Percentiles rank a stretch among this genome's conserved stretches.
Evolutionary conservation across 1,140 invertebrate genomes (phyloP).

Genomic region (Eupristina koningsbergeri): DNA sequence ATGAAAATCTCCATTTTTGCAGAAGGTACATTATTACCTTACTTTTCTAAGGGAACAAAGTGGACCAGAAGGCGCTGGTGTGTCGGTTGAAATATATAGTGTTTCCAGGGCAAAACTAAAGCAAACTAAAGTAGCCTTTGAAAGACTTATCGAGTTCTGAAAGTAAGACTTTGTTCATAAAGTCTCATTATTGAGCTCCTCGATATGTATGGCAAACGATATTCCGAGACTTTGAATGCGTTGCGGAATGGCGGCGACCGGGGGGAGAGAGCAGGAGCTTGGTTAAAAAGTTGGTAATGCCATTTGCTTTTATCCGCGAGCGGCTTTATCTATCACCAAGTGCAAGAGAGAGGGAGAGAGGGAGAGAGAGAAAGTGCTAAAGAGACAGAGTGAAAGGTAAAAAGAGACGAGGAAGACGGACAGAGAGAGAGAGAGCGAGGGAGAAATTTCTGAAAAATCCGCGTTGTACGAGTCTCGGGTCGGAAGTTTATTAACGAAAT

Average conservation of each 20-base stretch:
- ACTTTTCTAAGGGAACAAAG: slow-evolving; percentile 37
- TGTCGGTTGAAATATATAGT: slow-evolving; percentile 33
- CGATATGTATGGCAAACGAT: slow-evolving; percentile 46
- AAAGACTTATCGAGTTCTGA: slow-evolving; percentile 47
- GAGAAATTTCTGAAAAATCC: slow-evolving; percentile 30
- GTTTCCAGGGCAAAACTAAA: slow-evolving; percentile 29
- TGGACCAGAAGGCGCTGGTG: background rate
- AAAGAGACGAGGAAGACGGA: background rate
- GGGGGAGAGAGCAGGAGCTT: background rate
- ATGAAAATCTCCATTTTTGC: slow-evolving; percentile 29
- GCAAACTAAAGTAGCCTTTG: slow-evolving; percentile 50
- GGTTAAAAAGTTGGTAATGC: slow-evolving; percentile 50
- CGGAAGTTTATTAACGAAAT: slow-evolving; percentile 49
- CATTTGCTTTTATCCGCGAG: slow-evolving; percentile 43
- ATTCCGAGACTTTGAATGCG: slow-evolving; percentile 40
- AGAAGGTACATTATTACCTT: slow-evolving; percentile 37
- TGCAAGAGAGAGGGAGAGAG: background rate
- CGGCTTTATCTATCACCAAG: slow-evolving; percentile 37
- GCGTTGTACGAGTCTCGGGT: slow-evolving; percentile 17
- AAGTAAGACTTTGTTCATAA: slow-evolving; percentile 51
- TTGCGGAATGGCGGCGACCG: background rate
- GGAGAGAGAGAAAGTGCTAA: background rate
- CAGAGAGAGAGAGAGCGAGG: background rate
- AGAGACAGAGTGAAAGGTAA: background rate
- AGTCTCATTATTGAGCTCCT: slow-evolving; percentile 49